These are phyloP conservation scores for Ophion ellenae DNA, from an alignment of 2,888 invertebrate genomes.

Conservation along the genomic window DNA sequence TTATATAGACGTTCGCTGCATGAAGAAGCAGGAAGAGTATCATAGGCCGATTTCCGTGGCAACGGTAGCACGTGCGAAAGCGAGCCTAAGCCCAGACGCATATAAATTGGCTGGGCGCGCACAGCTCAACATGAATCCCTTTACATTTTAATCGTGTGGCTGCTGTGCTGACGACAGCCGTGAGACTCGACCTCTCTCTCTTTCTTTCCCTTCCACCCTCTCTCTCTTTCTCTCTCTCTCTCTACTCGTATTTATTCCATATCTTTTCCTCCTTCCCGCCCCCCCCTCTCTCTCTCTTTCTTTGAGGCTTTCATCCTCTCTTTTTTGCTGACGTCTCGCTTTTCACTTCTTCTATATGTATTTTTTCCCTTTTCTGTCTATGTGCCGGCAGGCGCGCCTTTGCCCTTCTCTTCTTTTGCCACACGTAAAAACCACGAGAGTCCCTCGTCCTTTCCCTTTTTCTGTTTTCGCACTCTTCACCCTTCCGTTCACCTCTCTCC, in stretches of 20 bases:
- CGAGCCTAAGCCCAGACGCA: constrained; percentile 71
- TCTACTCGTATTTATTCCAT: constrained; percentile 4
- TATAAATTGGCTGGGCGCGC: constrained; percentile 72
- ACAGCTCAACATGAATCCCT: constrained; percentile 70
- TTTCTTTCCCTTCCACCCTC: constrained; percentile 24
- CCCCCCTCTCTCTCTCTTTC: constrained; percentile 24
- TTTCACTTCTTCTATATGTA: constrained; percentile 35
- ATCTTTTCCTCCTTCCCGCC: constrained; percentile 17
- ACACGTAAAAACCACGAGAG: constrained; percentile 50
- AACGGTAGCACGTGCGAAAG: constrained; percentile 52
- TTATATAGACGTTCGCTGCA: neutral
- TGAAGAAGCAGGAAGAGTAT: constrained; percentile 39
- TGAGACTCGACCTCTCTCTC: constrained; percentile 48
- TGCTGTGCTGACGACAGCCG: constrained; percentile 64
- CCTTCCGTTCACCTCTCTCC: constrained; percentile 1
- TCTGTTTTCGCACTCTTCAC: constrained; percentile 8
- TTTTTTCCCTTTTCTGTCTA: constrained; percentile 26
- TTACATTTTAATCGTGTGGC: constrained; percentile 73
- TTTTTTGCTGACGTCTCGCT: constrained; percentile 52
- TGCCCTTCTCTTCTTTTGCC: constrained; percentile 44
- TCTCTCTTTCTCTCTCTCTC: constrained; percentile 13
- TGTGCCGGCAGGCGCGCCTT: constrained; percentile 18
- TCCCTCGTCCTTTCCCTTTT: constrained; percentile 38
- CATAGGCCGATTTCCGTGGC: constrained; percentile 67
- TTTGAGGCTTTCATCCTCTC: constrained; percentile 35